These are phyloP conservation scores for Troides oblongomaculatus DNA, from an alignment of 2,888 invertebrate genomes.

Conservation along the genomic window DNA sequence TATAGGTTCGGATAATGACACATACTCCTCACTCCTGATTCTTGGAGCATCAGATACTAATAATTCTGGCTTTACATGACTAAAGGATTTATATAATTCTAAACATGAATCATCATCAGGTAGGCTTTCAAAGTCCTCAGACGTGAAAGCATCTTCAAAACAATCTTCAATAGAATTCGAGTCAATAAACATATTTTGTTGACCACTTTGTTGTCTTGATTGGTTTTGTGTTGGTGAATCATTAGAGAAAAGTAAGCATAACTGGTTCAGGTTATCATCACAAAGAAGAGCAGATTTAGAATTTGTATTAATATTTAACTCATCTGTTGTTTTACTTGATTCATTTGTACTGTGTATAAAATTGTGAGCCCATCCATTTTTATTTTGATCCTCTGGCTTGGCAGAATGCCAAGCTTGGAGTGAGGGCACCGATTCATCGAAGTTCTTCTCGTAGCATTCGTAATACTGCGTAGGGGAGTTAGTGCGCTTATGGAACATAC, in stretches of 20 bases:
- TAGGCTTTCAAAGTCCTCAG: conserved; percentile 57
- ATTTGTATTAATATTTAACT: conserved; percentile 54
- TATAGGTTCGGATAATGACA: conserved; percentile 38
- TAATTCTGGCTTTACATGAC: conserved; percentile 44
- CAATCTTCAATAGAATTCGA: conserved; percentile 53
- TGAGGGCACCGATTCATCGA: conserved; percentile 44
- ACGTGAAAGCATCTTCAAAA: conserved; percentile 64
- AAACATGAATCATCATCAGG: conserved; percentile 47
- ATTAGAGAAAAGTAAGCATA: conserved; percentile 48
- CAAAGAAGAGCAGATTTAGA: conserved; percentile 56
- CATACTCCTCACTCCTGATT: conserved; percentile 48
- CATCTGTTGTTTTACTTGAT: conserved; percentile 40
- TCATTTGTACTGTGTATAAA: conserved; percentile 38
- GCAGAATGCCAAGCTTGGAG: conserved; percentile 52
- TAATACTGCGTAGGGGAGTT: conserved; percentile 49
- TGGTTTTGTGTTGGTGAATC: conserved; percentile 36
- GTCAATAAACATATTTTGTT: conserved; percentile 56
- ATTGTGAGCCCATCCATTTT: conserved; percentile 54
- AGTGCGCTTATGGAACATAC: conserved; percentile 54
- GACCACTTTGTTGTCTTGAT: conserved; percentile 37
- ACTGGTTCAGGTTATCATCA: conserved; percentile 60
- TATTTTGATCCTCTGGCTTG: conserved; percentile 59
- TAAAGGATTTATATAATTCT: conserved; percentile 49
- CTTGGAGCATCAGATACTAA: conserved; percentile 48
- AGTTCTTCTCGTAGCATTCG: conserved; percentile 49